A percentile compares a stretch with the other conserved stretches of the same genome.
These are phyloP conservation scores for Anguilla anguilla DNA, from an alignment of 2,797 vertebrate species.

Conservation along the genomic window DNA sequence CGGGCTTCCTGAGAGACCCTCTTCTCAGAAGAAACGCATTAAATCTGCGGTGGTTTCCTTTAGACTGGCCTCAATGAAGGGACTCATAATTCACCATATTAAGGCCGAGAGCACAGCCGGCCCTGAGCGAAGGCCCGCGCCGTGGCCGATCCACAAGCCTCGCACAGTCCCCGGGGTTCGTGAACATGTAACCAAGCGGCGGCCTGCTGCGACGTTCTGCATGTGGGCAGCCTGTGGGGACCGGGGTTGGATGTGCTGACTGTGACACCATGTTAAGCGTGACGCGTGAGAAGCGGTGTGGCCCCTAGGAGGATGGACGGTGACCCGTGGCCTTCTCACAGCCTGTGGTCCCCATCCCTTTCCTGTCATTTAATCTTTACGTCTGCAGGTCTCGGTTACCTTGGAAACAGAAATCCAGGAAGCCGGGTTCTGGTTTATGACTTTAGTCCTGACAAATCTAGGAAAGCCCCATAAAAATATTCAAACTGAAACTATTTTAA, in stretches of 20 bases:
- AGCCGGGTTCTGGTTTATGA: conserved; percentile 31
- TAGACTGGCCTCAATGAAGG: conserved; percentile 23
- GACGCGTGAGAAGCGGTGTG: conserved; percentile 38
- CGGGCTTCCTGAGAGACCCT: not conserved
- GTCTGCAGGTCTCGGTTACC: conserved; percentile 31
- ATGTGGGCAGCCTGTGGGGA: conserved; percentile 6
- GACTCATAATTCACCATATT: conserved; percentile 37
- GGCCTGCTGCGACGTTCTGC: not conserved
- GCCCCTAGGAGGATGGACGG: conserved; percentile 36
- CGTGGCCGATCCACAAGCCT: conserved; percentile 24
- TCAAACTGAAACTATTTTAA: not conserved
- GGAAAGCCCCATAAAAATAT: not conserved
- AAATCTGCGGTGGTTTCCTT: conserved; percentile 33
- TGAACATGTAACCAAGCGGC: conserved; percentile 3
- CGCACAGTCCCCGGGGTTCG: conserved; percentile 45
- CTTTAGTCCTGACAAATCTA: conserved; percentile 22
- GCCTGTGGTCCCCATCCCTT: conserved; percentile 52
- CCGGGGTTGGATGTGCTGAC: not conserved
- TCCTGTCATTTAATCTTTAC: conserved; percentile 58
- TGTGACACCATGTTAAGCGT: conserved; percentile 7
- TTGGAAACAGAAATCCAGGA: conserved; percentile 48
- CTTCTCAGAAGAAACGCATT: conserved; percentile 24
- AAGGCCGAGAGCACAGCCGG: conserved; percentile 44
- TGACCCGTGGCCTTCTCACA: conserved; percentile 47
- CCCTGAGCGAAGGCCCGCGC: conserved; percentile 50